Evolutionary conservation across 1,140 invertebrate genomes (phyloP).

Genomic region (Tribolium castaneum): DNA sequence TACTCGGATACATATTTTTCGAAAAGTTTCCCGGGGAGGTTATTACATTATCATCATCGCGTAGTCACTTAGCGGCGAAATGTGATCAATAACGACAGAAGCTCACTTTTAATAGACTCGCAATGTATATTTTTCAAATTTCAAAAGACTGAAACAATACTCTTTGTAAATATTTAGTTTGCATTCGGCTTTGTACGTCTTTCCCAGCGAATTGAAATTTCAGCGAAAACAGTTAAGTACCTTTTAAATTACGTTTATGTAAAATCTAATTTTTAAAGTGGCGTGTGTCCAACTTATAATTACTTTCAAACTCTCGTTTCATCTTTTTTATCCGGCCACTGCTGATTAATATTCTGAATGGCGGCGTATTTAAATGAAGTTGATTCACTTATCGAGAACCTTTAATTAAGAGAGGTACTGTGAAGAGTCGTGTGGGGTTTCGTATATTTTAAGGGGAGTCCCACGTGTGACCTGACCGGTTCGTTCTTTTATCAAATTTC

Average conservation of each 20-base stretch:
- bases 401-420: constrained; percentile 33
- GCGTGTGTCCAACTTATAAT: constrained; percentile 34
- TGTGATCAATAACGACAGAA: constrained; percentile 20
- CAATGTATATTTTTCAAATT: constrained; percentile 17
- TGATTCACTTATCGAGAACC: constrained; percentile 32
- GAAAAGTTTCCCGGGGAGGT: constrained; percentile 4
- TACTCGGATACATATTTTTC: constrained; percentile 29
- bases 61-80: constrained; percentile 19
- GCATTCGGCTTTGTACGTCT: background rate
- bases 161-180: constrained; percentile 17
- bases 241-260: constrained; percentile 31
- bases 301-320: constrained; percentile 33
- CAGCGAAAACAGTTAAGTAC: constrained; percentile 10
- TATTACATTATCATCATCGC: constrained; percentile 30
- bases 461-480: background rate
- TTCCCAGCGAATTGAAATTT: background rate
- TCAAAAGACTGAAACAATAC: constrained; percentile 2
- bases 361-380: constrained; percentile 26
- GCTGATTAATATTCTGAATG: constrained; percentile 33
- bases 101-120: background rate
- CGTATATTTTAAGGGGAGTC: background rate
- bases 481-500: constrained; percentile 28
- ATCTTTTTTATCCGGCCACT: constrained; percentile 27
- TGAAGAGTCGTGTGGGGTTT: constrained; percentile 19
- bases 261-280: constrained; percentile 29